These are phyloP conservation scores for Anolis sagrei DNA, from an alignment of 2,113 vertebrate genomes.

Conservation along the genomic window DNA sequence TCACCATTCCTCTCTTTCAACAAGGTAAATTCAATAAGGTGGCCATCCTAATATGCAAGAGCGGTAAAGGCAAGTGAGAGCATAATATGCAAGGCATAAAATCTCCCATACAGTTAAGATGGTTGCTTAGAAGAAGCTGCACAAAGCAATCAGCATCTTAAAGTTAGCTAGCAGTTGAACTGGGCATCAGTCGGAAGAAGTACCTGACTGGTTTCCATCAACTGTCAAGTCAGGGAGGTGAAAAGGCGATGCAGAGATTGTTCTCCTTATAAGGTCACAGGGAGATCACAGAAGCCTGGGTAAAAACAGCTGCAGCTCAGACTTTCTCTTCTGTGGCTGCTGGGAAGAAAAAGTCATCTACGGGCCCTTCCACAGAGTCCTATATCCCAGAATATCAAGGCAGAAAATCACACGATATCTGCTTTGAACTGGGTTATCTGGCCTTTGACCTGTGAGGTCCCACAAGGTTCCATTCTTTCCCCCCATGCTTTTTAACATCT, in stretches of 20 bases:
- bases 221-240: conserved; percentile 67
- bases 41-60: background rate
- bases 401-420: too few relatives aligned
- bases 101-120: too few relatives aligned
- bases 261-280: conserved; percentile 71
- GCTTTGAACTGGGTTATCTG: too few relatives aligned
- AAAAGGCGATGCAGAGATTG: conserved; percentile 48
- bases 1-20: background rate
- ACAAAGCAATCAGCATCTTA: background rate
- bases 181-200: conserved; percentile 43
- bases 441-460: too few relatives aligned
- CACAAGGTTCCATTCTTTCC: too few relatives aligned
- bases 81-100: background rate
- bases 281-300: conserved; percentile 47
- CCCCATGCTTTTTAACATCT: too few relatives aligned
- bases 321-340: background rate
- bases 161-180: background rate
- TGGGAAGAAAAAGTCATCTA: background rate
- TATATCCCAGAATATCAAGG: too few relatives aligned
- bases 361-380: too few relatives aligned
- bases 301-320: conserved; percentile 38
- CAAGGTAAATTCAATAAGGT: background rate
- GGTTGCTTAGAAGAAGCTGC: background rate
- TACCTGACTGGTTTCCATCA: conserved; percentile 68
- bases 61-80: background rate